Conservation (phyloP, 2,888 invertebrate species). For the Monopis laevigella region DNA sequence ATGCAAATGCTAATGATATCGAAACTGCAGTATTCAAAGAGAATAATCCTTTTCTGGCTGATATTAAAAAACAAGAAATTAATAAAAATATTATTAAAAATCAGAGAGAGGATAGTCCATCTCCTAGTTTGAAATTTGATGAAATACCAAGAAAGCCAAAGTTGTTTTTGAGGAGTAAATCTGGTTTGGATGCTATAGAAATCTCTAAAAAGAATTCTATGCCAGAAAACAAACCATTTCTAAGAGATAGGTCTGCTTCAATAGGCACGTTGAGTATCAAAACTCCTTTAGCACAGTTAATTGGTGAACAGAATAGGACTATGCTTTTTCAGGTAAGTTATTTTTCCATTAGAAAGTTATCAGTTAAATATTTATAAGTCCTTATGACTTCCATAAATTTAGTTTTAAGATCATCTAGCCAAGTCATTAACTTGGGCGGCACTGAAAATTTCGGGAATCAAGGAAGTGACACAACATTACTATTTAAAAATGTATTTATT, state of each 20-base stretch:
- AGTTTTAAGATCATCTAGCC: too few species aligned
- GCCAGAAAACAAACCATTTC: conserved; percentile 49
- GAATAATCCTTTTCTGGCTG: conserved; percentile 22
- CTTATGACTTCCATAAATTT: too few species aligned
- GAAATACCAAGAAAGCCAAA: conserved; percentile 33
- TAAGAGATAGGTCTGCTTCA: conserved; percentile 69
- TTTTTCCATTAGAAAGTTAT: neutral
- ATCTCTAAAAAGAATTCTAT: conserved; percentile 23
- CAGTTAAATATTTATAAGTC: too few species aligned
- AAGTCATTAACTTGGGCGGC: too few species aligned
- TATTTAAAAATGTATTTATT: too few species aligned
- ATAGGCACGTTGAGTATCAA: conserved; percentile 65
- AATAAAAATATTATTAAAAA: conserved; percentile 15
- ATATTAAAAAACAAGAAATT: conserved; percentile 17
- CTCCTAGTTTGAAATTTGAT: conserved; percentile 32
- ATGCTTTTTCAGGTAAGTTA: conserved; percentile 86
- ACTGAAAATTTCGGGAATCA: too few species aligned
- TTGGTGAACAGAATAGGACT: conserved; percentile 84
- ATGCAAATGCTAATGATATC: conserved; percentile 9
- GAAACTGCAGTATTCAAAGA: conserved; percentile 13
- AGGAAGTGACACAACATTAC: too few species aligned
- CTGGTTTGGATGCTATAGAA: conserved; percentile 18
- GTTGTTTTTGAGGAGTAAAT: conserved; percentile 17
- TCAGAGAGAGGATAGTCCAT: conserved; percentile 12
- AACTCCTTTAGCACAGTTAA: conserved; percentile 51